Percentiles rank a stretch among this genome's conserved stretches.
phyloP scores from a whole-genome alignment of 2,888 invertebrate genomes.

The Himalopsyche tibetana region DNA sequence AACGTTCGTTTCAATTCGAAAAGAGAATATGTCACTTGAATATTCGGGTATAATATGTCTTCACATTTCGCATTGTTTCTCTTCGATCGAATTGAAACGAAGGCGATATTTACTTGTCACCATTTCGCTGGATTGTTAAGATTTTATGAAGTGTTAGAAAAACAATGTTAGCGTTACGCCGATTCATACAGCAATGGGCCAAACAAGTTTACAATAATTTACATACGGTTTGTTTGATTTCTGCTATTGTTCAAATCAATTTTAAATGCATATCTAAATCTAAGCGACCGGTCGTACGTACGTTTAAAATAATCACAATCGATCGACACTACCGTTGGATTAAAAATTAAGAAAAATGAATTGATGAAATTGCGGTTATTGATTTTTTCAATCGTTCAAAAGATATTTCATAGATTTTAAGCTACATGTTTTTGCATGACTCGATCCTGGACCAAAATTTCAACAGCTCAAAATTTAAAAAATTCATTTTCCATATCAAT shows the following conservation, averaged over 20 bases:
- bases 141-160: slow-evolving; percentile 29
- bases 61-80: no score
- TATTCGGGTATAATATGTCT: no score
- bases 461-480: slow-evolving; percentile 60
- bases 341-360: slow-evolving; percentile 12
- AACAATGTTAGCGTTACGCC: slow-evolving; percentile 36
- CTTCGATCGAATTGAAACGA: neutral
- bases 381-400: slow-evolving; percentile 29
- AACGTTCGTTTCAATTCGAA: neutral
- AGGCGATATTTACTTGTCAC: neutral
- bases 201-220: slow-evolving; percentile 45
- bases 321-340: neutral
- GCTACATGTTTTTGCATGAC: slow-evolving; percentile 58
- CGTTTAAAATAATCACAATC: slow-evolving; percentile 39
- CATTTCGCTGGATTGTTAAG: neutral
- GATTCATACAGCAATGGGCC: slow-evolving; percentile 33
- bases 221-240: neutral
- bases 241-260: slow-evolving; percentile 16
- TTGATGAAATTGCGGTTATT: neutral
- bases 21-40: neutral
- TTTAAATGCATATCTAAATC: slow-evolving; percentile 64
- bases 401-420: slow-evolving; percentile 56
- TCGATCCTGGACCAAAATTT: slow-evolving; percentile 65
- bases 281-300: slow-evolving; percentile 65
- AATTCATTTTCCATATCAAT: slow-evolving; percentile 44